Conservation (phyloP, 2,113 vertebrate genomes). For the Tautogolabrus adspersus region DNA sequence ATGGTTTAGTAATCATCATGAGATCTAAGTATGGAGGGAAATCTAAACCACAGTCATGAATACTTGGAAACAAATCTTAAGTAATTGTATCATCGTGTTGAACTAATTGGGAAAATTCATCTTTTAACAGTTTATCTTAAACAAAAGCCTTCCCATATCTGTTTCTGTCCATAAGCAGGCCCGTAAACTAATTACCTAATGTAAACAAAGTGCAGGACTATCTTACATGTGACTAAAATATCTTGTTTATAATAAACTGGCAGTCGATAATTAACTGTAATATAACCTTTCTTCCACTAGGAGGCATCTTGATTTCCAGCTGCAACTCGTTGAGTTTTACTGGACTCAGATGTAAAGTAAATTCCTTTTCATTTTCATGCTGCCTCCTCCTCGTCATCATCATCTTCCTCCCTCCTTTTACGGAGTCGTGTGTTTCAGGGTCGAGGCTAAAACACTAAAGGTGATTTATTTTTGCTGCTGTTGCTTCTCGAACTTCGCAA, state of each 20-base stretch:
- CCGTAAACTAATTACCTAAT: neutral
- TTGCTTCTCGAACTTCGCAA: conserved; percentile 1
- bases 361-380: conserved; percentile 51
- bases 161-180: neutral
- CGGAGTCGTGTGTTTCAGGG: conserved; percentile 43
- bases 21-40: neutral
- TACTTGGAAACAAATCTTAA: neutral
- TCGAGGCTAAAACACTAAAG: conserved; percentile 18
- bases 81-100: neutral
- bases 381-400: conserved; percentile 24
- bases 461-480: conserved; percentile 17
- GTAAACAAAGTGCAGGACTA: neutral
- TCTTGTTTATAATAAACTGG: neutral
- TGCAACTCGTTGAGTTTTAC: conserved; percentile 28
- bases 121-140: too few species aligned
- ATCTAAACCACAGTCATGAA: neutral
- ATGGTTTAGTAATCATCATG: neutral
- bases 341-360: conserved; percentile 32
- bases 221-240: neutral
- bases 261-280: conserved; percentile 1
- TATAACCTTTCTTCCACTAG: conserved; percentile 13
- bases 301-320: conserved; percentile 17
- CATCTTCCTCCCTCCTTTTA: conserved; percentile 55
- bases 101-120: neutral
- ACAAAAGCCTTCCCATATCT: neutral